phyloP scores from a whole-genome alignment of 2,797 vertebrate species.

The Buphagus erythrorhynchus region DNA sequence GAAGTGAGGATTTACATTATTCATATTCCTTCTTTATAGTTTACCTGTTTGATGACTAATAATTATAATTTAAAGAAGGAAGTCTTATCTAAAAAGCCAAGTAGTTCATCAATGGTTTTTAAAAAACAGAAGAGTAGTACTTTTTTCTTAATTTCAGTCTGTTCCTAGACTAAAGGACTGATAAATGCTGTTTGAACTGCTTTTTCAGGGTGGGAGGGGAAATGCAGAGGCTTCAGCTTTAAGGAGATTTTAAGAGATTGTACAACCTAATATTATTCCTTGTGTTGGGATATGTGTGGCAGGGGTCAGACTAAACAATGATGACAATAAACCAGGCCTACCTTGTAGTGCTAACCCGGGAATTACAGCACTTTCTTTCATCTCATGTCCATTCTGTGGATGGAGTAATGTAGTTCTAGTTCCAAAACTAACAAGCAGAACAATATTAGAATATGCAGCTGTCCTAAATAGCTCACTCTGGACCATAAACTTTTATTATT shows the following conservation, averaged over 20 bases:
- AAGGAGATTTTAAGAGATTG: neutral
- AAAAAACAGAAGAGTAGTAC: neutral
- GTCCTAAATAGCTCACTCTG: neutral
- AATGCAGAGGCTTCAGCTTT: neutral
- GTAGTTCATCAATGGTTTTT: neutral
- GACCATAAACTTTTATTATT: neutral
- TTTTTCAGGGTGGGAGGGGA: neutral
- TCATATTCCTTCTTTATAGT: neutral
- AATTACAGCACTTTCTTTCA: neutral
- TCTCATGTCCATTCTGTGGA: neutral
- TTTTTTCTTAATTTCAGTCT: neutral
- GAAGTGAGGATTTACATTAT: neutral
- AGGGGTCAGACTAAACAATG: neutral
- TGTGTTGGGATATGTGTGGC: neutral
- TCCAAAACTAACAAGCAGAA: neutral
- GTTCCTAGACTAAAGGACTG: neutral
- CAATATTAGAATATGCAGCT: neutral
- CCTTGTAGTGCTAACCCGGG: accelerated
- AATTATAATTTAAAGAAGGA: neutral
- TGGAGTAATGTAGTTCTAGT: neutral
- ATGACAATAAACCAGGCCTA: neutral
- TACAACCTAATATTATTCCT: neutral
- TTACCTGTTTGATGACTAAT: neutral
- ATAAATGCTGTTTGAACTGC: accelerated
- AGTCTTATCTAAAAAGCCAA: neutral